Evolutionary conservation across 2,797 vertebrate species (phyloP), one percentile per base, ranked within the genome.

Genomic region (Eulemur albifrons): DNA sequence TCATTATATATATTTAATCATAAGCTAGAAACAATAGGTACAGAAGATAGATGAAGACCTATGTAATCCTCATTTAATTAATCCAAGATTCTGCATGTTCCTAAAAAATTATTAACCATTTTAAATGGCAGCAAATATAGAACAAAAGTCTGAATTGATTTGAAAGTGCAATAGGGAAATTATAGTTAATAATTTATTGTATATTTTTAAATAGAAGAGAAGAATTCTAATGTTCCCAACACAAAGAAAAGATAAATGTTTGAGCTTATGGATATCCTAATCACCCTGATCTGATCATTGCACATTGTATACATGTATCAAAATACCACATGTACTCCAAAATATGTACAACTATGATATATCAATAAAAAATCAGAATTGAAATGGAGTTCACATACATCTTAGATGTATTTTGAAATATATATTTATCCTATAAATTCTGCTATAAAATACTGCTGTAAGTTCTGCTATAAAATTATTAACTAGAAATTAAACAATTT

Each of bases 101-200:
- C 2, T 82, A 83, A 69, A 76, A 61, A 90, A 27, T 54, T 86
- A 73, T 90, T 91, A 72, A 48, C 9, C 21, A 45, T 82, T 86
- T 96, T 38, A 86, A 95, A 69, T 83, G 38, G 82, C 15, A 80
- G 30, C 38, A 92, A 93, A 81, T 59, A 69, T 73, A 45, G 59
- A 65, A 69, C 7, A 76, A 90, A 81, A 81, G 14, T 75, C 43
- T 84, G 43, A 92, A 96, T 79, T 79, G 52, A 79, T 79, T 54
- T 79, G 52, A 54, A 35, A 79, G 21, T 38, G 15, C 21, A 54
- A 21, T 54, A 35, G 50, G 8, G 35, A 79, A 54, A 54, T 54
- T 79, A 79, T 79, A 38, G 21, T 35, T 35, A 38, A 79, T 79
- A 79, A 54, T 54, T 54, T 54, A 38, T 54, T 54, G 50, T 38